Conservation (phyloP, 2,797 vertebrate species). For the Sebastolobus alascanus region DNA sequence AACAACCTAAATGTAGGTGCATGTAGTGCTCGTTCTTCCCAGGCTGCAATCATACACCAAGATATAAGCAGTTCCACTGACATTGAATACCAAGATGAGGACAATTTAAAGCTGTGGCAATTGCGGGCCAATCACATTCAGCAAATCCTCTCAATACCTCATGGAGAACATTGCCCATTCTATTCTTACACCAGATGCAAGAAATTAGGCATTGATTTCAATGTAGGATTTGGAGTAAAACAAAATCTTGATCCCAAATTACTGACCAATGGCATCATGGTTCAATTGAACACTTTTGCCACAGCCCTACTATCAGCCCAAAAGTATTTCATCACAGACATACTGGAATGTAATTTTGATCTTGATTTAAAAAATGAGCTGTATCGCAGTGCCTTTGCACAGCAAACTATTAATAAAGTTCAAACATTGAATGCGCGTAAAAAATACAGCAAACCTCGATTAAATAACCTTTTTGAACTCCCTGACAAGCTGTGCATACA, state of each 20-base stretch:
- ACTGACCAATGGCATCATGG: slow-evolving; percentile 52
- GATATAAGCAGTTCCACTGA: not conserved
- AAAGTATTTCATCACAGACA: slow-evolving; percentile 37
- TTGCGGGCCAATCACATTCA: slow-evolving; percentile 19
- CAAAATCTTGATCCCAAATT: slow-evolving; percentile 36
- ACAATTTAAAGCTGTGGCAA: slow-evolving; percentile 30
- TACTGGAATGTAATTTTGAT: slow-evolving; percentile 50
- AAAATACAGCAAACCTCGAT: fast-evolving
- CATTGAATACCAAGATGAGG: not conserved
- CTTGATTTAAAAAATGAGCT: slow-evolving; percentile 36
- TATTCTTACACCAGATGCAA: slow-evolving; percentile 43
- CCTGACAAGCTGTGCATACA: not conserved
- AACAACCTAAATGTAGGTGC: not conserved
- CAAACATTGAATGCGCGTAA: not conserved
- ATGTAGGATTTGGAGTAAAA: slow-evolving; percentile 38
- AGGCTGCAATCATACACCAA: not conserved
- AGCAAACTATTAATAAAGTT: not conserved
- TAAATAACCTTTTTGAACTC: slow-evolving; percentile 18
- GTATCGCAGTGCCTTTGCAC: not conserved
- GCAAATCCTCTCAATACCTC: slow-evolving; percentile 36
- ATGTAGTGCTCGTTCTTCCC: not conserved
- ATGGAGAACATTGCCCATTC: slow-evolving; percentile 38
- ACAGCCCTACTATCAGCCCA: slow-evolving; percentile 2
- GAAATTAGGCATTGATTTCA: slow-evolving; percentile 41
- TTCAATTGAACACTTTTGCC: slow-evolving; percentile 28